These are phyloP conservation scores for Pollachius pollachius DNA, from an alignment of 2,113 vertebrate species.

Conservation along the genomic window DNA sequence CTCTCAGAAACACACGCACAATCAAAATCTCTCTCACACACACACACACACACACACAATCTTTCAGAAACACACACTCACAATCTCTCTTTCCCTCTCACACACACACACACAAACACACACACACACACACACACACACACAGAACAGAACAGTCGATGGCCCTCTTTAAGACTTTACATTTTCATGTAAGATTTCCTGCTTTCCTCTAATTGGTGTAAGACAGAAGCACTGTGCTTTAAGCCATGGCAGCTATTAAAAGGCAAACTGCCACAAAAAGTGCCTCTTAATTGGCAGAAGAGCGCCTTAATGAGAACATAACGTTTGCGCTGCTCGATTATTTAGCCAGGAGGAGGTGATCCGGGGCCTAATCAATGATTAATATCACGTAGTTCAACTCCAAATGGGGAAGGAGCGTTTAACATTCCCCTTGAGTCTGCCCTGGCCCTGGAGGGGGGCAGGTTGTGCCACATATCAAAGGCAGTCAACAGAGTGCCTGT, in stretches of 20 bases:
- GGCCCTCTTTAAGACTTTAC: no score
- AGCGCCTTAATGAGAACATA: conserved; percentile 55
- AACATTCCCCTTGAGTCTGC: conserved; percentile 69
- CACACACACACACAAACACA: no score
- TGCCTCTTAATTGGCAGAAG: conserved; percentile 46
- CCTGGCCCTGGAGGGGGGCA: conserved; percentile 58
- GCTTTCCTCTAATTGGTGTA: no score
- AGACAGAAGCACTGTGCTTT: not conserved
- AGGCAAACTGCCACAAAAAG: conserved; percentile 28
- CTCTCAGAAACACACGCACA: not conserved
- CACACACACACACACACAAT: no score
- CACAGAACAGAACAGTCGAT: no score
- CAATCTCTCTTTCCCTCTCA: no score
- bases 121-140: no score
- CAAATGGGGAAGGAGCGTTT: conserved; percentile 65
- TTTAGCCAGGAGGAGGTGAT: conserved; percentile 47
- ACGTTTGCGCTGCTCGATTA: conserved; percentile 52
- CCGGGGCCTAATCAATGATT: conserved; percentile 68
- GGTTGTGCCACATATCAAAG: conserved; percentile 72
- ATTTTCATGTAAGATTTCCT: no score
- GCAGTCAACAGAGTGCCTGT: conserved; percentile 34
- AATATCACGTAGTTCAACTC: conserved; percentile 68
- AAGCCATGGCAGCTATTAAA: conserved; percentile 11
- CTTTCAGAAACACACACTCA: no score
- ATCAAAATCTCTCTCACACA: not conserved